Conservation (phyloP, 2,797 vertebrate genomes). For the Trematocara caparti region DNA sequence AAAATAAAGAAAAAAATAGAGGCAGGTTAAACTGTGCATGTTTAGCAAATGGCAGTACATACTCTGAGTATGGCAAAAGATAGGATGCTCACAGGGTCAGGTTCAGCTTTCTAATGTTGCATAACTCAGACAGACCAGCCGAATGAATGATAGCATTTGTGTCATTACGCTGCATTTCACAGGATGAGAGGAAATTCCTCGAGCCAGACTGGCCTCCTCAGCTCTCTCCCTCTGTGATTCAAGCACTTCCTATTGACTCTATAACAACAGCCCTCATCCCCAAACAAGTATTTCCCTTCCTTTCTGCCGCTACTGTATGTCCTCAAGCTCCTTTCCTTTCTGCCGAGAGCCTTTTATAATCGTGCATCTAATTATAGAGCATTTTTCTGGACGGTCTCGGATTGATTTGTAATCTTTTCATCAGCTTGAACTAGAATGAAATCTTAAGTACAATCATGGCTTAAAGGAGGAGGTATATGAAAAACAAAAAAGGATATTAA, state of each 20-base stretch:
- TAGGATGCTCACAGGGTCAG: neutral
- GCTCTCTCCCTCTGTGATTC: slow-evolving; percentile 23
- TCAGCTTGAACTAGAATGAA: neutral
- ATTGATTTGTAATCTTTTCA: slow-evolving; percentile 1
- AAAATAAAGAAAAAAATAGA: neutral
- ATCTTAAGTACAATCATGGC: slow-evolving; percentile 6
- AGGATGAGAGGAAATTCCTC: slow-evolving; percentile 53
- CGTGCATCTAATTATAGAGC: neutral
- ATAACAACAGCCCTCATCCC: slow-evolving; percentile 17
- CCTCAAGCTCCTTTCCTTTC: slow-evolving; percentile 30
- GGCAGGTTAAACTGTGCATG: neutral
- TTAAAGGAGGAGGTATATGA: neutral
- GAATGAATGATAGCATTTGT: slow-evolving; percentile 27
- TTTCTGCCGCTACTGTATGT: slow-evolving; percentile 27
- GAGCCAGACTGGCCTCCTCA: slow-evolving; percentile 15
- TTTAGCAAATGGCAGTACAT: neutral
- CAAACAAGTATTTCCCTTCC: slow-evolving; percentile 56
- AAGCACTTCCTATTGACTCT: slow-evolving; percentile 60
- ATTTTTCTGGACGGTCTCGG: neutral
- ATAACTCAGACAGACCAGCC: slow-evolving; percentile 5
- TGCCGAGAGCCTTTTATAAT: neutral
- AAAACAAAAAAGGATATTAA: slow-evolving; percentile 7
- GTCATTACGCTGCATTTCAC: slow-evolving; percentile 19
- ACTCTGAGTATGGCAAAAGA: neutral
- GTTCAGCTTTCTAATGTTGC: neutral